Conservation (phyloP, 2,888 invertebrate genomes). For the Lingula anatina region DNA sequence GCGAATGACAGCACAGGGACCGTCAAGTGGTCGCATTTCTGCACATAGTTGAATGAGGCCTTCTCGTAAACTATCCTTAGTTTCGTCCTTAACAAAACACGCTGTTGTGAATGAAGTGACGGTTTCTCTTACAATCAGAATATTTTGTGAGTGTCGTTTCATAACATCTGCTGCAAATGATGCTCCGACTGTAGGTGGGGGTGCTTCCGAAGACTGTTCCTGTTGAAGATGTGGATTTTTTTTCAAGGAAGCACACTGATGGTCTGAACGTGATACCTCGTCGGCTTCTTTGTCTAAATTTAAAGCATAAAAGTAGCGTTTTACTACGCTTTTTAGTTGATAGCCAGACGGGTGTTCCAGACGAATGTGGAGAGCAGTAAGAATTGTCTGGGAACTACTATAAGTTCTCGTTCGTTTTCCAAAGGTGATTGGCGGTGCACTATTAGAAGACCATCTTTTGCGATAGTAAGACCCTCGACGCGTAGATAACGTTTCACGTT, state of each 20-base stretch:
- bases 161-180: slow-evolving; percentile 22
- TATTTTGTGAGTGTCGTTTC: slow-evolving; percentile 14
- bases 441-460: slow-evolving; percentile 12
- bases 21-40: slow-evolving; percentile 7
- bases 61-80: slow-evolving; percentile 1
- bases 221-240: slow-evolving; percentile 9
- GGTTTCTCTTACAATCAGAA: slow-evolving; percentile 11
- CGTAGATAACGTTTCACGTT: slow-evolving; percentile 15
- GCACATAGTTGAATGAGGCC: not conserved
- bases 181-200: slow-evolving; percentile 12
- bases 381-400: slow-evolving; percentile 15
- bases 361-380: slow-evolving; percentile 18
- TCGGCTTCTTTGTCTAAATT: slow-evolving; percentile 12
- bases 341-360: slow-evolving; percentile 18
- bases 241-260: slow-evolving; percentile 16
- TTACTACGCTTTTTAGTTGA: slow-evolving; percentile 14
- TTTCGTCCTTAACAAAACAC: slow-evolving; percentile 6
- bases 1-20: slow-evolving; percentile 7
- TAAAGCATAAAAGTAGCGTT: slow-evolving; percentile 16
- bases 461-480: slow-evolving; percentile 10
- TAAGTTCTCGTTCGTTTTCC: slow-evolving; percentile 12
- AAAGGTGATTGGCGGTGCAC: too few relatives aligned
- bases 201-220: slow-evolving; percentile 15
- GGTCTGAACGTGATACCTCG: slow-evolving; percentile 10
- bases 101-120: slow-evolving; percentile 14